A percentile compares a stretch with the other conserved stretches of the same genome.
phyloP scores from a whole-genome alignment of 1,140 invertebrate species.

The Pteromalus puparum region DNA sequence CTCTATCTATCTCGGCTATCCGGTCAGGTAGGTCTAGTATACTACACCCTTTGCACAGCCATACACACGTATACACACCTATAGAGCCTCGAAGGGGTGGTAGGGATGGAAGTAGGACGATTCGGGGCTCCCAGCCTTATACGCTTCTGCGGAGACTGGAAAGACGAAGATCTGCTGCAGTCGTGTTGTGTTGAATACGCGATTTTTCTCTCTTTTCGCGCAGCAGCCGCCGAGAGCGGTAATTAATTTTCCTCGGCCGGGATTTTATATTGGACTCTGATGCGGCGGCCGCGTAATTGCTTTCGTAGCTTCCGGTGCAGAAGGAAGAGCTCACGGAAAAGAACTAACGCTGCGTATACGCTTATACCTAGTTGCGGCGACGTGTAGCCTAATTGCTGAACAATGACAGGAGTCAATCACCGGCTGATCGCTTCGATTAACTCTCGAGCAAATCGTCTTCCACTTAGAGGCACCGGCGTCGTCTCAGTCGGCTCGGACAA shows the following conservation, averaged over 20 bases:
- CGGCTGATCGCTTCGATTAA: no score
- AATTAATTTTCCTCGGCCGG: not conserved
- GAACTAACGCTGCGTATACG: no score
- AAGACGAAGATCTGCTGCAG: no score
- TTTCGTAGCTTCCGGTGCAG: not conserved
- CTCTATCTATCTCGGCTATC: constrained; percentile 82
- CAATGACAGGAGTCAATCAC: no score
- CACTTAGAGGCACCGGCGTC: no score
- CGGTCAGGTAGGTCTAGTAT: constrained; percentile 78
- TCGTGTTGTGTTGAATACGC: not conserved
- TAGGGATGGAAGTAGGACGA: not conserved
- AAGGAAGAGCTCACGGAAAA: no score
- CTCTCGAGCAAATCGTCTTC: not conserved
- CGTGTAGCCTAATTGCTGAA: no score
- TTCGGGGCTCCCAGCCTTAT: not conserved
- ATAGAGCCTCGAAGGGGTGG: not conserved
- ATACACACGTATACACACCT: not conserved
- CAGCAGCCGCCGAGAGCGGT: no score
- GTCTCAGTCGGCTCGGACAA: not conserved
- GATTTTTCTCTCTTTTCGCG: not conserved
- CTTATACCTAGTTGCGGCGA: no score
- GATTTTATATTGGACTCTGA: not conserved
- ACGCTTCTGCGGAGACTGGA: not conserved
- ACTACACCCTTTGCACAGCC: not conserved
- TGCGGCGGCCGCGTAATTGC: not conserved